phyloP scores from a whole-genome alignment of 2,888 invertebrate genomes.

The Vesta saturnalis region DNA sequence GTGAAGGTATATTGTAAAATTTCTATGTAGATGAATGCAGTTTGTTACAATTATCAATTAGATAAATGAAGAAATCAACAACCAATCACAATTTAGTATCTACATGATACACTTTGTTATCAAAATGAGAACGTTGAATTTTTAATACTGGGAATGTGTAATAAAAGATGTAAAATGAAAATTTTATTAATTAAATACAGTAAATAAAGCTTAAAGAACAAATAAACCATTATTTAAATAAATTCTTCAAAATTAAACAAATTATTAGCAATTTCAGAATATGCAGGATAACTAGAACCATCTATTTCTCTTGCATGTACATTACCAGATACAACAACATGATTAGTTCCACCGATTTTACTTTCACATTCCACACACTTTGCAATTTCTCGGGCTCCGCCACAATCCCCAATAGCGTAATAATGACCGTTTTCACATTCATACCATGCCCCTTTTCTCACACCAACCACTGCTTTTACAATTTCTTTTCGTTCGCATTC shows the following conservation, averaged over 20 bases:
- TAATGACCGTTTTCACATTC: slow-evolving; percentile 76
- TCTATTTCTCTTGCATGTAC: slow-evolving; percentile 66
- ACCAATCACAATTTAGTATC: too few species aligned
- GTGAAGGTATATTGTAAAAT: too few species aligned
- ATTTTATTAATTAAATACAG: too few species aligned
- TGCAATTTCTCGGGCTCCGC: slow-evolving; percentile 67
- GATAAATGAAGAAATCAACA: too few species aligned
- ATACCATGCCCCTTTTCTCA: slow-evolving; percentile 73
- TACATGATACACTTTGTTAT: too few species aligned
- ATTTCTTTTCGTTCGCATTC: slow-evolving; percentile 66
- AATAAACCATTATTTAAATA: too few species aligned
- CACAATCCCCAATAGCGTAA: slow-evolving; percentile 75
- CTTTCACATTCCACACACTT: slow-evolving; percentile 69
- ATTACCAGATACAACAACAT: slow-evolving; percentile 64
- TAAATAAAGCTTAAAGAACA: too few species aligned
- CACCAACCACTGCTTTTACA: slow-evolving; percentile 66
- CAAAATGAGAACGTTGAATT: too few species aligned
- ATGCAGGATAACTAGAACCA: slow-evolving; percentile 64
- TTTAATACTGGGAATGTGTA: too few species aligned
- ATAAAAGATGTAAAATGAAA: too few species aligned
- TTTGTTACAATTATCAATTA: too few species aligned
- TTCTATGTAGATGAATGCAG: too few species aligned
- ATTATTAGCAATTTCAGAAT: slow-evolving; percentile 58
- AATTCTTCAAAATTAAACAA: slow-evolving; percentile 12
- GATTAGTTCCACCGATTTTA: slow-evolving; percentile 66